Percentiles rank a stretch among this genome's conserved stretches.
Evolutionary conservation across 2,888 invertebrate species (phyloP).

Genomic region (Drosophila hamatofila): DNA sequence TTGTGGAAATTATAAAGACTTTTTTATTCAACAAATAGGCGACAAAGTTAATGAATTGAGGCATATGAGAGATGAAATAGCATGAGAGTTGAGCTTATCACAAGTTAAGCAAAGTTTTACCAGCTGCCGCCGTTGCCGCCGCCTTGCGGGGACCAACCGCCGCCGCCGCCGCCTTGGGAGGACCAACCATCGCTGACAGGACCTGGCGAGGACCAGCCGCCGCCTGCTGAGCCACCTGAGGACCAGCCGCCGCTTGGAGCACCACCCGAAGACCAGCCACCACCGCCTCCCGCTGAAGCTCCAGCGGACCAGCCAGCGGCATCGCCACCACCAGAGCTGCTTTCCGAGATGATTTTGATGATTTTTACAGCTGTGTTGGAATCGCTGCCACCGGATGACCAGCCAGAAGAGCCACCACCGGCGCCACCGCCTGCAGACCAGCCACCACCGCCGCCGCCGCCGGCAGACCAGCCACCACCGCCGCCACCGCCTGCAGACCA

Average conservation of each 20-base stretch:
- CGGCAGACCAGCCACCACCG: constrained; percentile 44
- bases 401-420: constrained; percentile 40
- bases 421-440: constrained; percentile 50
- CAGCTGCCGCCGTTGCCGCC: constrained; percentile 47
- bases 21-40: constrained; percentile 71
- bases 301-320: constrained; percentile 43
- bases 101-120: constrained; percentile 40
- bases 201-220: constrained; percentile 34
- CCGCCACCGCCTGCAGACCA: constrained; percentile 46
- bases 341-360: constrained; percentile 61
- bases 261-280: constrained; percentile 44
- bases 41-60: constrained; percentile 31
- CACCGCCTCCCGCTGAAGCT: constrained; percentile 43
- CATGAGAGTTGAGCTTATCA: constrained; percentile 51
- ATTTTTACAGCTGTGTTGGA: constrained; percentile 56
- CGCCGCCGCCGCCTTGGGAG: constrained; percentile 15
- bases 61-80: constrained; percentile 26
- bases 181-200: constrained; percentile 49
- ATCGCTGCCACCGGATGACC: constrained; percentile 58
- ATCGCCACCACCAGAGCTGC: constrained; percentile 30
- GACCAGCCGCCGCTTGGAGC: constrained; percentile 57
- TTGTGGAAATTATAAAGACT: constrained; percentile 65
- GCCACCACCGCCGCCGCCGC: constrained; percentile 38
- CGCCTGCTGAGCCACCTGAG: constrained; percentile 27
- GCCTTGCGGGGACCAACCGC: constrained; percentile 55